These are phyloP conservation scores for Enteromius radiatus DNA, from an alignment of 2,797 vertebrate species.

Conservation along the genomic window DNA sequence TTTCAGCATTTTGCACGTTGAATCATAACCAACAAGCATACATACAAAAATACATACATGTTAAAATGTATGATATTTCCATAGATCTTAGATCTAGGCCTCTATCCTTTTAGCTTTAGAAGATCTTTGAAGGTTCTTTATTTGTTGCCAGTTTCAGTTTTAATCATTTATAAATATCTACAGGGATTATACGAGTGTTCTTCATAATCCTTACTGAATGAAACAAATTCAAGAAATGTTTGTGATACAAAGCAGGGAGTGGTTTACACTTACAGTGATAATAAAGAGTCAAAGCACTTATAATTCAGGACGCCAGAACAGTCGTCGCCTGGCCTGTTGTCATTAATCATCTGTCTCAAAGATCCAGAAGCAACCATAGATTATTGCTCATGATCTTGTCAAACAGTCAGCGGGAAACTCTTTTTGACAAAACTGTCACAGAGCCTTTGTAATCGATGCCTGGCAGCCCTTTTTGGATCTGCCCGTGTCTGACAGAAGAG, in stretches of 20 bases:
- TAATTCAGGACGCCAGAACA: slow-evolving; percentile 15
- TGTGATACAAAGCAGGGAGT: slow-evolving; percentile 23
- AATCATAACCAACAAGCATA: background rate
- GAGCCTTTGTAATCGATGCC: slow-evolving; percentile 36
- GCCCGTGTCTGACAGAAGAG: slow-evolving; percentile 36
- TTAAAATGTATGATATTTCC: background rate
- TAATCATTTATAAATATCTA: slow-evolving; percentile 23
- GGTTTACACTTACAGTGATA: slow-evolving; percentile 41
- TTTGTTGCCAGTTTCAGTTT: slow-evolving; percentile 10
- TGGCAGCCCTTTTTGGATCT: slow-evolving; percentile 35
- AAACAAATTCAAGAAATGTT: slow-evolving; percentile 32
- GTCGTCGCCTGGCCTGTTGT: slow-evolving; percentile 18
- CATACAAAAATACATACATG: background rate
- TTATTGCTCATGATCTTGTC: slow-evolving; percentile 48
- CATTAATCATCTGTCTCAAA: slow-evolving; percentile 56
- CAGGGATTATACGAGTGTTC: slow-evolving; percentile 1
- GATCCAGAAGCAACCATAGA: slow-evolving; percentile 45
- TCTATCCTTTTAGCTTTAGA: background rate
- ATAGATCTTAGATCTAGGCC: background rate
- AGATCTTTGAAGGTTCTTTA: slow-evolving; percentile 5
- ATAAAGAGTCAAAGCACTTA: slow-evolving; percentile 41
- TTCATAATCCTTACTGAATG: slow-evolving; percentile 18
- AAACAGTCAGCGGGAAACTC: slow-evolving; percentile 38
- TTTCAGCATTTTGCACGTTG: background rate
- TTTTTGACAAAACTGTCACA: slow-evolving; percentile 60